Evolutionary conservation across 2,113 vertebrate genomes (phyloP).

Genomic region (Coptodon bakossiorum): DNA sequence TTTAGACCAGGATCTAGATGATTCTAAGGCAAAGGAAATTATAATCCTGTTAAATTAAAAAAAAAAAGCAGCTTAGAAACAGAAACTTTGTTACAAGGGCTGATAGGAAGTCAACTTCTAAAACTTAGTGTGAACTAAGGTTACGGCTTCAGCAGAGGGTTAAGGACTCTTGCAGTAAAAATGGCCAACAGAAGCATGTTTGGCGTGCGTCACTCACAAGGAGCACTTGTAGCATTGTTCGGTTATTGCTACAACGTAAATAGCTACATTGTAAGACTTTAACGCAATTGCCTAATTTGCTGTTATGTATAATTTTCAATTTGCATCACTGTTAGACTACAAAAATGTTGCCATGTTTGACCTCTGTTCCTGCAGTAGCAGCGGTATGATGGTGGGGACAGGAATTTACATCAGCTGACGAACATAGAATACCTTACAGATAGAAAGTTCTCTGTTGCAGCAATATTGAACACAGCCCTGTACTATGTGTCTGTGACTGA

Average conservation of each 20-base stretch:
- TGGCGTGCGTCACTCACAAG: not conserved
- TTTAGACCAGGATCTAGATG: not conserved
- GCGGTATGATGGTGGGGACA: not conserved
- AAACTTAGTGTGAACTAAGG: not conserved
- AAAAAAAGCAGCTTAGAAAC: not conserved
- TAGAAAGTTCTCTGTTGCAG: not conserved
- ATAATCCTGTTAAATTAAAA: not conserved
- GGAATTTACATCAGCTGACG: constrained; percentile 16
- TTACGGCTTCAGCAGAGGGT: not conserved
- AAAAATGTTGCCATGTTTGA: not conserved
- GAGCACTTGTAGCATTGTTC: not conserved
- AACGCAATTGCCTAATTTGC: not conserved
- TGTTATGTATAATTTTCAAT: not conserved
- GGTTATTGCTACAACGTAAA: not conserved
- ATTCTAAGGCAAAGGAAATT: not conserved
- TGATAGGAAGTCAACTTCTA: not conserved
- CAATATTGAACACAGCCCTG: not conserved
- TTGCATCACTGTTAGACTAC: not conserved
- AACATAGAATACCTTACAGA: not conserved
- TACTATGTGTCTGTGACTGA: not conserved
- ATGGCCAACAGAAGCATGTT: not conserved
- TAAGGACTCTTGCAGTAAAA: not conserved
- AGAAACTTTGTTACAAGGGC: not conserved
- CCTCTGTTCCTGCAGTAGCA: not conserved
- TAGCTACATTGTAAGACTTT: not conserved